phyloP scores from a whole-genome alignment of 2,797 vertebrate species.

The Esox lucius region DNA sequence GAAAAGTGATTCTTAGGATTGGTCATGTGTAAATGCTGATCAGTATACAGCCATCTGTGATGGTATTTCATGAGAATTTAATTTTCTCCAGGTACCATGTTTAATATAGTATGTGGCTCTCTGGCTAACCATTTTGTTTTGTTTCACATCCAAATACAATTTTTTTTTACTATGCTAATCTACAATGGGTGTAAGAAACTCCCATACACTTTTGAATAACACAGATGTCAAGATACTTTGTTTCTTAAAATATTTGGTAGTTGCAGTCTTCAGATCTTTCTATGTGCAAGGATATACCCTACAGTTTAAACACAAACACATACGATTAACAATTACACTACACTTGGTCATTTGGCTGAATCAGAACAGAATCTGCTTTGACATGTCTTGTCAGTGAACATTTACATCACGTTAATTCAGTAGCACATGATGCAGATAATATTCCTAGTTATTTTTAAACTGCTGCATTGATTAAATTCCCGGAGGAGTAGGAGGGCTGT shows the following conservation, averaged over 20 bases:
- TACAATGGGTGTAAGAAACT: constrained; percentile 62
- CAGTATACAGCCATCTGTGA: too few species aligned
- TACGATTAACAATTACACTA: background rate
- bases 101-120: too few species aligned
- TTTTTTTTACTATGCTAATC: too few species aligned
- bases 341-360: constrained; percentile 12
- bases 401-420: constrained; percentile 33
- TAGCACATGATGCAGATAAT: constrained; percentile 35
- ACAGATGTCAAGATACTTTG: constrained; percentile 64
- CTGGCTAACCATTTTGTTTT: too few species aligned
- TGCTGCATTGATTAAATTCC: constrained; percentile 36
- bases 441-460: constrained; percentile 47
- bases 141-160: too few species aligned
- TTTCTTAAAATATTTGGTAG: too few species aligned
- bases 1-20: too few species aligned
- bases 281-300: background rate
- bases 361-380: constrained; percentile 29
- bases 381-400: constrained; percentile 31
- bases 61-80: too few species aligned
- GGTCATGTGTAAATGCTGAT: too few species aligned
- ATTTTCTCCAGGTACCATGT: too few species aligned
- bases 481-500: constrained; percentile 14
- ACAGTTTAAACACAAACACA: background rate
- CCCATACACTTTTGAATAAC: constrained; percentile 55
- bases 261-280: too few species aligned